A percentile compares a stretch with the other conserved stretches of the same genome.
Conservation (phyloP, 2,888 invertebrate genomes). For the Apomyelois bistriatella region DNA sequence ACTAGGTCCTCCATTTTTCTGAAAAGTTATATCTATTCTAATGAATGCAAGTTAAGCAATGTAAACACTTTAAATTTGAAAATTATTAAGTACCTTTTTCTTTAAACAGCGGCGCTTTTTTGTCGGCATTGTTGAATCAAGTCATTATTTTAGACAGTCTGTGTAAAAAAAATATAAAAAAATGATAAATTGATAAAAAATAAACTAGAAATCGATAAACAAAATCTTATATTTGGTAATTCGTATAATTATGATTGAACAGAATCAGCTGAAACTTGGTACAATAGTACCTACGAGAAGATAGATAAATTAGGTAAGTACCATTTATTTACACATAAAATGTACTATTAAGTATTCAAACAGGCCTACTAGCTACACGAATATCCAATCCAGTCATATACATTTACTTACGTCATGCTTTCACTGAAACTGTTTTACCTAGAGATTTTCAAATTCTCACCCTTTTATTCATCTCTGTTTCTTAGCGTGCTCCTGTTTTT, state of each 20-base stretch:
- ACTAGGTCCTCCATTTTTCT: background rate
- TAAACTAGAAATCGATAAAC: background rate
- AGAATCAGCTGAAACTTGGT: too few species aligned
- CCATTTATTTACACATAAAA: too few species aligned
- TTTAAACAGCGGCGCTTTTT: constrained; percentile 36
- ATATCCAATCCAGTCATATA: too few species aligned
- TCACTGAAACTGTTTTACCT: background rate
- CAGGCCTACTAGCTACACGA: too few species aligned
- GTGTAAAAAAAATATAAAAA: background rate
- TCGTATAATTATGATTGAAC: too few species aligned
- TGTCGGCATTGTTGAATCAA: constrained; percentile 33
- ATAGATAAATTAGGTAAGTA: too few species aligned
- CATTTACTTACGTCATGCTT: background rate
- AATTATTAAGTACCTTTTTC: constrained; percentile 35
- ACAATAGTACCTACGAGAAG: too few species aligned
- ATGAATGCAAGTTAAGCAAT: too few species aligned
- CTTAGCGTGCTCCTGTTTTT: background rate
- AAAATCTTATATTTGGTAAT: too few species aligned
- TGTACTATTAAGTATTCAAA: too few species aligned
- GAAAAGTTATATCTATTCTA: background rate
- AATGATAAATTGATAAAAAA: background rate
- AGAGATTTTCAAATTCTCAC: background rate
- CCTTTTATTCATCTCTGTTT: background rate
- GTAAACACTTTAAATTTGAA: background rate
- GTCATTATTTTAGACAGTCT: constrained; percentile 26